Evolutionary conservation across 2,888 invertebrate species (phyloP).

Genomic region (Sclerodermus sp.): DNA sequence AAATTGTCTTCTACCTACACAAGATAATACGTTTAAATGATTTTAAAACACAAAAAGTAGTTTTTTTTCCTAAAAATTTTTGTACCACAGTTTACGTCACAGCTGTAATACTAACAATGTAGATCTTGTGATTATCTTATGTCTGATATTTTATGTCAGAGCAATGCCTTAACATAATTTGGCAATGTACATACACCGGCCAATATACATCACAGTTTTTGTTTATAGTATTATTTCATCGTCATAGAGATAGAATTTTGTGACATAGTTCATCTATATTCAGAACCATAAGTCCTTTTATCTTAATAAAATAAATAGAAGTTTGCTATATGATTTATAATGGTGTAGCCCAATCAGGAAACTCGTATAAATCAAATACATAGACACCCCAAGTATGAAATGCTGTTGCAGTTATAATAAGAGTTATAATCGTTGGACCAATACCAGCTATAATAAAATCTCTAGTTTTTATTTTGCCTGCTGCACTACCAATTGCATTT

Average conservation of each 20-base stretch:
- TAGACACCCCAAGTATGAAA: constrained; percentile 76
- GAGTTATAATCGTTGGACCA: constrained; percentile 76
- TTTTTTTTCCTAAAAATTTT: too few relatives aligned
- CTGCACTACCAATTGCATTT: constrained; percentile 89
- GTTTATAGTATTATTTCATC: neutral
- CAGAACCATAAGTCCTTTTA: neutral
- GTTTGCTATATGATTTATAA: neutral
- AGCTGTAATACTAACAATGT: neutral
- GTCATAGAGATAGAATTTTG: neutral
- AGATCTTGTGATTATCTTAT: neutral
- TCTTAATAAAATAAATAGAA: constrained; percentile 5
- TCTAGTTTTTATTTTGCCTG: constrained; percentile 75
- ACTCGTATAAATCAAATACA: constrained; percentile 67
- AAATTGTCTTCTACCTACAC: too few relatives aligned
- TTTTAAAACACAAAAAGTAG: too few relatives aligned
- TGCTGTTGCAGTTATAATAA: constrained; percentile 70
- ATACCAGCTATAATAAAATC: constrained; percentile 82
- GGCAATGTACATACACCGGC: neutral
- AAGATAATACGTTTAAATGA: too few relatives aligned
- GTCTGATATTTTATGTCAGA: neutral
- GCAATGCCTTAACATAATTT: neutral
- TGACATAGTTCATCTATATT: neutral
- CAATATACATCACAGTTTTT: neutral
- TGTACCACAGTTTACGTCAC: too few relatives aligned
- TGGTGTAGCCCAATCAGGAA: constrained; percentile 65